These are phyloP conservation scores for Apostichopus leukothele DNA, from an alignment of 53 echinoderm and acorn worm species.

Conservation along the genomic window DNA sequence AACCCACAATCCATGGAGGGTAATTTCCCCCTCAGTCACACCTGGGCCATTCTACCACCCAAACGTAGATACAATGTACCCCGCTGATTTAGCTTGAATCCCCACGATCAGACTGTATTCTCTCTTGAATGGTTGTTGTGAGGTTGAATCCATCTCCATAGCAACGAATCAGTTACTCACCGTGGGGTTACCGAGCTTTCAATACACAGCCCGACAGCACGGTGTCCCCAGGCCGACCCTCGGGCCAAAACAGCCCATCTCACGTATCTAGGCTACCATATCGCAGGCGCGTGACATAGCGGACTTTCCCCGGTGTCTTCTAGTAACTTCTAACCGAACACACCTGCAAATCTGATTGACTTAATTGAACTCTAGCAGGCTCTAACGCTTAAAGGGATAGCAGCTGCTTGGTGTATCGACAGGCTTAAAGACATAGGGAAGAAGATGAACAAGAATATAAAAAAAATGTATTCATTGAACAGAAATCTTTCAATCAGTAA, in stretches of 20 bases:
- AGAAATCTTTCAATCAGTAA: background rate
- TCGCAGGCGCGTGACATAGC: constrained; percentile 42
- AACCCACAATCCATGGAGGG: background rate
- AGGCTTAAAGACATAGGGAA: background rate
- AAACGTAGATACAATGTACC: background rate
- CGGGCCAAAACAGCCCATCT: constrained; percentile 39
- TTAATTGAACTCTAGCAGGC: constrained; percentile 41
- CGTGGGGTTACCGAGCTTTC: constrained; percentile 42
- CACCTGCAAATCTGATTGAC: constrained; percentile 47
- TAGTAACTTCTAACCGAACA: constrained; percentile 30
- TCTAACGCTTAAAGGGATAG: constrained; percentile 35
- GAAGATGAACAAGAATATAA: background rate
- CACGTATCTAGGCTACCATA: constrained; percentile 44
- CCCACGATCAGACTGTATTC: background rate
- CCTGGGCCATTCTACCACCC: constrained; percentile 2
- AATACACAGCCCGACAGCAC: constrained; percentile 21
- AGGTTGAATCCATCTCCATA: constrained; percentile 5
- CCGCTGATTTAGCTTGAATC: background rate
- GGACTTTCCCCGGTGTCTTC: constrained; percentile 30
- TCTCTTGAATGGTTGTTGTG: constrained; percentile 2
- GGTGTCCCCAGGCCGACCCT: constrained; percentile 20
- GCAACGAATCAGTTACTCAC: constrained; percentile 18
- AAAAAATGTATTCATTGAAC: background rate
- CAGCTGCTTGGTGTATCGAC: background rate
- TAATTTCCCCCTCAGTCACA: constrained; percentile 1